These are phyloP conservation scores for Myodes glareolus DNA, from an alignment of 2,113 vertebrate species.

Conservation along the genomic window DNA sequence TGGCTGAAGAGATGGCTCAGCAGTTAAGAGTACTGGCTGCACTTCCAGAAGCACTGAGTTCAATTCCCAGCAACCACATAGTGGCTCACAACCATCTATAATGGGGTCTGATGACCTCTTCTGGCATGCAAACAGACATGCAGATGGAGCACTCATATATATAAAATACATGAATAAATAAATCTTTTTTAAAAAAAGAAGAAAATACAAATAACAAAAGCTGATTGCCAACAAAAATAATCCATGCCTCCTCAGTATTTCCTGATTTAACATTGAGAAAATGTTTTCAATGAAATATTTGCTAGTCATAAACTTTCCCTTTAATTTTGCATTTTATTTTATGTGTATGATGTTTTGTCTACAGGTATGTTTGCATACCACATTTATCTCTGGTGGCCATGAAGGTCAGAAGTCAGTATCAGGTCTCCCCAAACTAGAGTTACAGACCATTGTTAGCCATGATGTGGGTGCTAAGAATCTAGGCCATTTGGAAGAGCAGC, in stretches of 20 bases:
- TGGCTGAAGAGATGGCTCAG: background rate
- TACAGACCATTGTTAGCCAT: background rate
- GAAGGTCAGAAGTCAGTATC: background rate
- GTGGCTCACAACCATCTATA: background rate
- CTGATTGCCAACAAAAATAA: constrained; percentile 27
- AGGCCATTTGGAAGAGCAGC: background rate
- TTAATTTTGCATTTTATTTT: background rate
- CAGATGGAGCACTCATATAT: background rate
- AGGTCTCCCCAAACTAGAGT: background rate
- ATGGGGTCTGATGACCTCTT: background rate
- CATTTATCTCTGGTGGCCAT: background rate
- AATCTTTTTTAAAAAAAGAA: background rate
- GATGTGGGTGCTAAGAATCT: background rate
- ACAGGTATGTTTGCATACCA: background rate
- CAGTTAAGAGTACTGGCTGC: background rate
- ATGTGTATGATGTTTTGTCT: background rate
- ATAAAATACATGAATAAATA: background rate
- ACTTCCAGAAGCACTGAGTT: background rate
- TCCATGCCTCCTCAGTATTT: background rate
- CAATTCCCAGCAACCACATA: background rate
- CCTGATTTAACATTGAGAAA: constrained; percentile 22
- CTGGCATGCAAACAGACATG: background rate
- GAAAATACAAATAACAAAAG: constrained; percentile 51
- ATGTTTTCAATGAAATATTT: constrained; percentile 49
- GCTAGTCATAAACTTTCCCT: background rate